Evolutionary conservation across 2,797 vertebrate genomes (phyloP).

Genomic region (Ceryle rudis): DNA sequence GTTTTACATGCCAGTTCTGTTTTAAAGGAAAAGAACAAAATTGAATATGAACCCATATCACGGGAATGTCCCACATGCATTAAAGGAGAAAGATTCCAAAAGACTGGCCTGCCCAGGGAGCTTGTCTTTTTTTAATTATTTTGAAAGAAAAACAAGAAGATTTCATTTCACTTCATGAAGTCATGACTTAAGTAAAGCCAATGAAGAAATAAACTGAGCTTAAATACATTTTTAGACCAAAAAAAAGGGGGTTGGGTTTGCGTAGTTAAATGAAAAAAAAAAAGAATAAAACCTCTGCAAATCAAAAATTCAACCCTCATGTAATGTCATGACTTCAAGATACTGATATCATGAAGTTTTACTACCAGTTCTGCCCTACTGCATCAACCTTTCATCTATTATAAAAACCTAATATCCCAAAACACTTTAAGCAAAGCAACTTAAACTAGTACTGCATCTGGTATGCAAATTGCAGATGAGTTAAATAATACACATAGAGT

Average conservation of each 20-base stretch:
- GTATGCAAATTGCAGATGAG: conserved; percentile 43
- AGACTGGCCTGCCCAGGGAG: not conserved
- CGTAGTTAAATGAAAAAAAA: not conserved
- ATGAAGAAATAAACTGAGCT: not conserved
- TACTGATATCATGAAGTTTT: not conserved
- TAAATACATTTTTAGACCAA: not conserved
- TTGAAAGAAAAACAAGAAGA: not conserved
- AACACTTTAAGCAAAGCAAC: not conserved
- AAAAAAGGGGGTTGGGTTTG: not conserved
- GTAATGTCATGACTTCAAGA: not conserved
- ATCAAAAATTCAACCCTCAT: not conserved
- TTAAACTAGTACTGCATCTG: not conserved
- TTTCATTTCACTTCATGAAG: not conserved
- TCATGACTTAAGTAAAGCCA: not conserved
- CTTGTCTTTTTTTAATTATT: not conserved
- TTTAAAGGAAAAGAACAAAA: conserved; percentile 36
- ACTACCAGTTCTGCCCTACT: not conserved
- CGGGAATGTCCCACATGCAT: not conserved
- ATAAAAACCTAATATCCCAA: not conserved
- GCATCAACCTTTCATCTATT: not conserved
- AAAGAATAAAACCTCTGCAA: not conserved
- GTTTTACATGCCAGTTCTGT: not conserved
- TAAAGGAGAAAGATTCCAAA: not conserved
- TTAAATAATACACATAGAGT: conserved; percentile 5
- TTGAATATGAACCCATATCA: not conserved